A percentile compares a stretch with the other conserved stretches of the same genome.
phyloP scores from a whole-genome alignment of 2,888 invertebrate species.

The Apodemia hepburni region DNA sequence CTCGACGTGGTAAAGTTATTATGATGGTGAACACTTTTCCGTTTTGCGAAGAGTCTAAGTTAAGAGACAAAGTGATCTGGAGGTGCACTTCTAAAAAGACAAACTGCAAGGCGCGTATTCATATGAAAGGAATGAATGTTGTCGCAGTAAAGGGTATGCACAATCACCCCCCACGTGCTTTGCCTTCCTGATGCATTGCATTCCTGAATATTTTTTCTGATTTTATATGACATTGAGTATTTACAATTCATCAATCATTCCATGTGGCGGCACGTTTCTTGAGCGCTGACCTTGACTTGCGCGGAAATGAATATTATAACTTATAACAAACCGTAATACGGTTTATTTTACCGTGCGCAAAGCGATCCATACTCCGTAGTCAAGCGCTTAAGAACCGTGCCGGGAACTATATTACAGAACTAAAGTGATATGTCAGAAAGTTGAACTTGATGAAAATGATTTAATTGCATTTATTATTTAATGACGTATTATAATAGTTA shows the following conservation, averaged over 20 bases:
- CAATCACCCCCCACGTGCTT: slow-evolving; percentile 69
- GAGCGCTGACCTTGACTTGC: no score
- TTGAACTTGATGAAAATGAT: background rate
- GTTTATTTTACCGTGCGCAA: no score
- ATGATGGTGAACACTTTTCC: slow-evolving; percentile 79
- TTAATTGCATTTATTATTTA: slow-evolving; percentile 12
- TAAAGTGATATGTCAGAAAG: background rate
- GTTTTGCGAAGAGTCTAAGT: slow-evolving; percentile 75
- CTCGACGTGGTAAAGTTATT: slow-evolving; percentile 73
- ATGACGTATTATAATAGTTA: background rate
- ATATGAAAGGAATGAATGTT: slow-evolving; percentile 70
- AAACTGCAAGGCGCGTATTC: slow-evolving; percentile 74
- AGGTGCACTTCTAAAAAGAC: slow-evolving; percentile 77
- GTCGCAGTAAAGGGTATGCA: slow-evolving; percentile 76
- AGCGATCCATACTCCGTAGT: no score
- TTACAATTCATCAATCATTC: background rate
- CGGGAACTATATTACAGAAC: no score
- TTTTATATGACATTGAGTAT: slow-evolving; percentile 14
- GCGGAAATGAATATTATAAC: no score
- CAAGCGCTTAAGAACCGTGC: no score
- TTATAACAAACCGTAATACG: no score
- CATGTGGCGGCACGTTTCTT: background rate
- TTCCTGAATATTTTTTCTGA: slow-evolving; percentile 15
- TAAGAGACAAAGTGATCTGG: slow-evolving; percentile 76
- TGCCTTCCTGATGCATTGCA: slow-evolving; percentile 41